Evolutionary conservation across 2,113 vertebrate genomes (phyloP), one percentile per base, ranked within the genome.

Genomic region (Forbesichthys agassizii): DNA sequence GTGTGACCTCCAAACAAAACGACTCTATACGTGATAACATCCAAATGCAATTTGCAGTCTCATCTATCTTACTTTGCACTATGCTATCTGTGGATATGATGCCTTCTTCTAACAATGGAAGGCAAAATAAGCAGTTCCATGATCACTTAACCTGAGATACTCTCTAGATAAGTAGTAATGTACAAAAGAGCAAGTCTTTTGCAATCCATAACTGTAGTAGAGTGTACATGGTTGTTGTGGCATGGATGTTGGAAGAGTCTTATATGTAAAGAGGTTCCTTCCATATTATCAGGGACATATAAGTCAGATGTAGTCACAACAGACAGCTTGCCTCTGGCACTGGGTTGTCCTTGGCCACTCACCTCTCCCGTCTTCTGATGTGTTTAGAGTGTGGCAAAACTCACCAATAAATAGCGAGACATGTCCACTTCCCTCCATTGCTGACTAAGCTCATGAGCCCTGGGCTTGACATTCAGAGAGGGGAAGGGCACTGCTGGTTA

Each of bases 401-500:
- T 20, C 13, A 33, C 48, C 59, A 69, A 69, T 66, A 54, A 42
- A 33, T 63, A 73, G 78, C 77, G 36, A 42, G 36, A 18, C 16
- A 20, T 73, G 58, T 59, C 33, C 1, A 49, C 65, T 78, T 76
- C 11, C 11, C 20, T 12, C 36, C 62, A 80, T 49, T 67, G 74
- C 56, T 73, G 62, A 48, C 66, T 66, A 68, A 61, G 63, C 64
- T 66, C 13, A 42, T 54, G 49, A 76, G 66, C 74, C 78, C 66
- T 68, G 12, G 2, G 54, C 33, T 11, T 77, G 49, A 74, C 73
- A 65, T 76, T 81, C 68, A 59, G 64, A 58, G 57, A 54, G 68
- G 69, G 73, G 33, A 70, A 84, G 57, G 90, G 88, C 86, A 88
- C 84, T 87, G 78, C 68, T 71, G 77, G 73, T 81, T 84, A 80